Conservation (phyloP, 2,113 vertebrate genomes). For the Anseranas semipalmata region DNA sequence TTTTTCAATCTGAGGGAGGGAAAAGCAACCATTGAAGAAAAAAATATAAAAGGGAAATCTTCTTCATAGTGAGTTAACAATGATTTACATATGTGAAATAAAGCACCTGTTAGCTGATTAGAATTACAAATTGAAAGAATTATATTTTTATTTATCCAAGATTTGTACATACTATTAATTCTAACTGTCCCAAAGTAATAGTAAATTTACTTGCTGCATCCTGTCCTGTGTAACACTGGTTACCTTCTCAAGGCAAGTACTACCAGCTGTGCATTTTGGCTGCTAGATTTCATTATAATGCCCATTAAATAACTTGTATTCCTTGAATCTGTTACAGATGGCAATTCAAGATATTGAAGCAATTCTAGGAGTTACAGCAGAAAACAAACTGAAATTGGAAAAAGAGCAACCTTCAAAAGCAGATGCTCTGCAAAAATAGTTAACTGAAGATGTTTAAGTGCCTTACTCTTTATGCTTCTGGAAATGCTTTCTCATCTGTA, state of each 20-base stretch:
- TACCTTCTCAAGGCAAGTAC: neutral
- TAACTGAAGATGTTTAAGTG: conserved; percentile 23
- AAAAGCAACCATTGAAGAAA: neutral
- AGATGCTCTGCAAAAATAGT: conserved; percentile 21
- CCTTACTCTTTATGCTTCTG: conserved; percentile 29
- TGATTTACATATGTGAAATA: neutral
- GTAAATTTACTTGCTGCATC: neutral
- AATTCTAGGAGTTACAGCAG: conserved; percentile 80
- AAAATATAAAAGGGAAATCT: neutral
- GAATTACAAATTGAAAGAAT: neutral
- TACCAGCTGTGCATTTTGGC: conserved; percentile 17
- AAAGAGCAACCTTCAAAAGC: conserved; percentile 52
- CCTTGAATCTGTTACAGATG: conserved; percentile 72
- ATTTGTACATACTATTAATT: neutral
- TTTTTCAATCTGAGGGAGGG: neutral
- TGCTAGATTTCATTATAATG: conserved; percentile 14
- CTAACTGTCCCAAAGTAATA: neutral
- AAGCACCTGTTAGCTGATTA: conserved; percentile 29
- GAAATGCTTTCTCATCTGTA: conserved; percentile 33
- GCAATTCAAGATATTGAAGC: conserved; percentile 79
- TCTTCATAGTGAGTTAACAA: neutral
- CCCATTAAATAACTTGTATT: conserved; percentile 43
- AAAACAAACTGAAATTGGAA: conserved; percentile 79
- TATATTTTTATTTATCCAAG: neutral
- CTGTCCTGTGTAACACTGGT: neutral